A percentile compares a stretch with the other conserved stretches of the same genome.
Conservation (phyloP, 2,797 vertebrate genomes). For the Microctenopoma lineatum region DNA sequence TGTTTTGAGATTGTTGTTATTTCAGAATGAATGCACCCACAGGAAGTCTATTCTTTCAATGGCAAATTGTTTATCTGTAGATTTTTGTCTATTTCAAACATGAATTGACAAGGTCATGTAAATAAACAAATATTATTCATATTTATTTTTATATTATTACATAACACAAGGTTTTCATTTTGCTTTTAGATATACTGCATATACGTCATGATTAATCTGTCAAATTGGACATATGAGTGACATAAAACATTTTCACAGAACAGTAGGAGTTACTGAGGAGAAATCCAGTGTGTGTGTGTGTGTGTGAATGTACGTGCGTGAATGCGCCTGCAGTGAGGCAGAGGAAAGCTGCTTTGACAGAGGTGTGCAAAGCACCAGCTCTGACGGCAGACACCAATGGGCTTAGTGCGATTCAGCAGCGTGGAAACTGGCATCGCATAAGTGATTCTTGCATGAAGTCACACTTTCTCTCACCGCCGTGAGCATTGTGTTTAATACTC, state of each 20-base stretch:
- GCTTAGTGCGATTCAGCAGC: conserved; percentile 72
- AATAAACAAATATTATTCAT: conserved; percentile 18
- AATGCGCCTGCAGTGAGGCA: conserved; percentile 43
- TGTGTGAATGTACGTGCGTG: conserved; percentile 14
- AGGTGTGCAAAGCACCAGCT: conserved; percentile 57
- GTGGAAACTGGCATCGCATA: conserved; percentile 70
- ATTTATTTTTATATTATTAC: conserved; percentile 21
- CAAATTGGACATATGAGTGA: not conserved
- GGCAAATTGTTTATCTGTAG: conserved; percentile 24
- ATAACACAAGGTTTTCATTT: conserved; percentile 6
- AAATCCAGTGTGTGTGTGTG: conserved; percentile 5
- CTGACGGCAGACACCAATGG: conserved; percentile 54
- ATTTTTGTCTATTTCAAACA: not conserved
- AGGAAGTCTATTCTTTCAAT: conserved; percentile 40
- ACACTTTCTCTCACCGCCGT: conserved; percentile 46
- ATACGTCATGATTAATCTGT: not conserved
- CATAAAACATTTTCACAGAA: not conserved
- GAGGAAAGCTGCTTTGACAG: conserved; percentile 62
- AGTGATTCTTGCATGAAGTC: conserved; percentile 73
- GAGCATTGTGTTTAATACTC: conserved; percentile 24
- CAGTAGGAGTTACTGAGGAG: not conserved
- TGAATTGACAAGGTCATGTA: not conserved
- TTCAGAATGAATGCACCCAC: conserved; percentile 9
- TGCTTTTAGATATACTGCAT: not conserved
- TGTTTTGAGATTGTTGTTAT: conserved; percentile 16